Conservation (phyloP, 1,140 invertebrate species). For the Pemphigus obesinymphae region DNA sequence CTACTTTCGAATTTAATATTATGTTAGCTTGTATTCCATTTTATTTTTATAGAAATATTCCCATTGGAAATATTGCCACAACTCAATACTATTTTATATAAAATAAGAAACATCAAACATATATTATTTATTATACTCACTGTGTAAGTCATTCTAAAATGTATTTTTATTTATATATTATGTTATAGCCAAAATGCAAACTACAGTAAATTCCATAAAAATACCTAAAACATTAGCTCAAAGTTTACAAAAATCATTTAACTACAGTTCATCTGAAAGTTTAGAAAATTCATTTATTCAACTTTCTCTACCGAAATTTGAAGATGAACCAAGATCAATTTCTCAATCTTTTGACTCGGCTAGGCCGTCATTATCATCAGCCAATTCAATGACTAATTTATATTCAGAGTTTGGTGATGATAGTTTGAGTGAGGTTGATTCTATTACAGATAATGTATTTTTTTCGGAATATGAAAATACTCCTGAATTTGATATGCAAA, state of each 20-base stretch:
- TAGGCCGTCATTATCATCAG: slow-evolving; percentile 26
- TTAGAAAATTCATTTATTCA: slow-evolving; percentile 27
- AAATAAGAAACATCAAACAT: too few species aligned
- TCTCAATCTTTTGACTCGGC: slow-evolving; percentile 40
- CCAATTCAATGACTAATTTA: slow-evolving; percentile 34
- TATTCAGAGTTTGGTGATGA: slow-evolving; percentile 38
- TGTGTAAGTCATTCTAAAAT: neutral
- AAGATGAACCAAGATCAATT: slow-evolving; percentile 18
- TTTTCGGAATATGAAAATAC: slow-evolving; percentile 30
- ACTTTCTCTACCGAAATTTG: slow-evolving; percentile 20
- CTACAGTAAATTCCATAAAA: neutral
- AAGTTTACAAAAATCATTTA: slow-evolving; percentile 37
- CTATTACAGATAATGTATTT: slow-evolving; percentile 30
- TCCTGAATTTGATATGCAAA: slow-evolving; percentile 33
- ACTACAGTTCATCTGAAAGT: slow-evolving; percentile 34
- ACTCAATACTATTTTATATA: neutral
- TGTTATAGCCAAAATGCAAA: slow-evolving; percentile 37
- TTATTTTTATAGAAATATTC: neutral
- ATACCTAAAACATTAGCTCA: slow-evolving; percentile 25
- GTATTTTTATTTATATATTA: neutral
- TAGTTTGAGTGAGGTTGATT: slow-evolving; percentile 34
- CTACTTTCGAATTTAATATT: too few species aligned
- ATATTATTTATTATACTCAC: too few species aligned
- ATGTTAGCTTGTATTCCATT: too few species aligned
- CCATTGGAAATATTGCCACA: neutral